Evolutionary conservation across 2,888 invertebrate genomes (phyloP).

Genomic region (Lycia hirtaria): DNA sequence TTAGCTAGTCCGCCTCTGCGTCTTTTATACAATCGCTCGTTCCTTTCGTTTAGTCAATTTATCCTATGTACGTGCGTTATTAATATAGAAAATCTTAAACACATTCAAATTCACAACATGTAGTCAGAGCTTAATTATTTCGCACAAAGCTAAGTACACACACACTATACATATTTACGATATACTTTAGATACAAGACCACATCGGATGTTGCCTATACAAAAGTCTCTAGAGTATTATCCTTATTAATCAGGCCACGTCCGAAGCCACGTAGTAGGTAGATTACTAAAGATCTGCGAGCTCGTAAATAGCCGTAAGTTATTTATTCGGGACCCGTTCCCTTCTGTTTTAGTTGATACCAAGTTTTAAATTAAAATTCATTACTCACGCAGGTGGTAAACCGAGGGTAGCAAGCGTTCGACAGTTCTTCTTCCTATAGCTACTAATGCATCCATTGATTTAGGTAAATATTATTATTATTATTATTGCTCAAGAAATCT

Average conservation of each 20-base stretch:
- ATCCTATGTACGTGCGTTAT: no score
- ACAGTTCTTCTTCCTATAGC: slow-evolving; percentile 34
- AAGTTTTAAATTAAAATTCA: slow-evolving; percentile 42
- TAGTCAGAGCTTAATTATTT: no score
- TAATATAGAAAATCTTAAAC: no score
- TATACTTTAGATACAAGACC: neutral
- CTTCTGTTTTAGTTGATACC: slow-evolving; percentile 27
- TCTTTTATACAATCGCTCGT: no score
- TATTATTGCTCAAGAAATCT: no score
- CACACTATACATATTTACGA: neutral
- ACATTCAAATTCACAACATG: no score
- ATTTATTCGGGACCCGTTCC: slow-evolving; percentile 27
- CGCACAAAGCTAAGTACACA: neutral
- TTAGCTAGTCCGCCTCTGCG: no score
- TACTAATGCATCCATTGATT: no score
- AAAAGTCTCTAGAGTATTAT: slow-evolving; percentile 26
- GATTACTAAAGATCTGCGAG: slow-evolving; percentile 20
- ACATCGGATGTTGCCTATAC: slow-evolving; percentile 13
- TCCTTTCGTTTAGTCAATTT: no score
- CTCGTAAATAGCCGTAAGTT: slow-evolving; percentile 27
- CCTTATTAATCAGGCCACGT: slow-evolving; percentile 31
- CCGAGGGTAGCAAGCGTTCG: slow-evolving; percentile 34
- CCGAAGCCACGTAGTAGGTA: slow-evolving; percentile 6
- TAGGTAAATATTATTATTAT: no score
- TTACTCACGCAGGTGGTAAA: slow-evolving; percentile 33